Evolutionary conservation across 1,140 invertebrate species (phyloP).

Genomic region (Meloidogyne exigua): DNA sequence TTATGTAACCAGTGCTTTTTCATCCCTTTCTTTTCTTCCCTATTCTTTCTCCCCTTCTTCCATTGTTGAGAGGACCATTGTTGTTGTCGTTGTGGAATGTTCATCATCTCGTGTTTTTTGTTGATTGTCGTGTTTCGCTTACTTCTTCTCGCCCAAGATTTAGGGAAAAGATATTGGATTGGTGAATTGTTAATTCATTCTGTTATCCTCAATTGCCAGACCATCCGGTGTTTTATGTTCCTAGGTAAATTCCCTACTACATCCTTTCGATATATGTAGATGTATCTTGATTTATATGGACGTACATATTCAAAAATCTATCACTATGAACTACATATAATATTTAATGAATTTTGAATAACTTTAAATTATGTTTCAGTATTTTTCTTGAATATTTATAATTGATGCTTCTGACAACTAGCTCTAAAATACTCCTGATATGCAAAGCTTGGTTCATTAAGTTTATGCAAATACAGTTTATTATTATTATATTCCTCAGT

Average conservation of each 20-base stretch:
- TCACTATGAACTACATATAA: too few relatives aligned
- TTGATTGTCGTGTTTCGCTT: neutral
- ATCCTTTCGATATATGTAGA: neutral
- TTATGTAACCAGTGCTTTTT: neutral
- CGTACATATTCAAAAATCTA: too few relatives aligned
- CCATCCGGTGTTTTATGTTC: neutral
- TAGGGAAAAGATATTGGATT: neutral
- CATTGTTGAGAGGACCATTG: conserved; percentile 4
- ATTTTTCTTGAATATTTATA: neutral
- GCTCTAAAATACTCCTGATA: neutral
- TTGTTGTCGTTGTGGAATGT: neutral
- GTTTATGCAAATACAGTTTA: neutral
- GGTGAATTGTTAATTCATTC: neutral
- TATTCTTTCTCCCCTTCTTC: neutral
- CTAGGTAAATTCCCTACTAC: neutral
- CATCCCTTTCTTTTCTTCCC: neutral
- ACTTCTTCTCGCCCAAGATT: neutral
- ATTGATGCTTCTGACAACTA: neutral
- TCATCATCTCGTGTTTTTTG: neutral
- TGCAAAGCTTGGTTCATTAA: neutral
- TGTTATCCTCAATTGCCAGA: neutral
- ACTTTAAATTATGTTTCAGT: neutral
- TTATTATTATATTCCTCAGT: neutral
- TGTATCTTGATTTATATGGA: too few relatives aligned
- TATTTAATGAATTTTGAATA: too few relatives aligned